A percentile compares a stretch with the other conserved stretches of the same genome.
phyloP scores from a whole-genome alignment of 1,140 invertebrate genomes.

The Zaprionus gabonicus region DNA sequence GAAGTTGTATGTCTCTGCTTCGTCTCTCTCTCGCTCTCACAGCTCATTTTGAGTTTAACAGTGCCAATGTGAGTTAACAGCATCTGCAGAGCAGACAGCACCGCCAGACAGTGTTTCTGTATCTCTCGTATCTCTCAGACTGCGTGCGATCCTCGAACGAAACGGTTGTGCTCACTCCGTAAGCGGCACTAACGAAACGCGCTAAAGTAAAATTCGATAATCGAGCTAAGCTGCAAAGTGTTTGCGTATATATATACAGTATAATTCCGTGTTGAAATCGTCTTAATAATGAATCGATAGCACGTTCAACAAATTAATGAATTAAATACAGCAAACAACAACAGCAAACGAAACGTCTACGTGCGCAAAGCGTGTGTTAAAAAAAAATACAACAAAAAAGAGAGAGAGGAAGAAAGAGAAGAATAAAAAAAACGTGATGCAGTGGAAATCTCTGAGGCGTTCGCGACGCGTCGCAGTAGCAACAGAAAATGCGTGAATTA shows the following conservation, averaged over 20 bases:
- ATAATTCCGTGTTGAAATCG: constrained; percentile 14
- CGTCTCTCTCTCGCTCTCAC: constrained; percentile 42
- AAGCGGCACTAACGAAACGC: constrained; percentile 52
- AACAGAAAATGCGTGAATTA: constrained; percentile 65
- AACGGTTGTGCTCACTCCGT: constrained; percentile 71
- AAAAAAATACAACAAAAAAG: constrained; percentile 40
- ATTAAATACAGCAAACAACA: constrained; percentile 56
- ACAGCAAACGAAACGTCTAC: constrained; percentile 51
- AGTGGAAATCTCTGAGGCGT: constrained; percentile 55
- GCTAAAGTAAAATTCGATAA: constrained; percentile 42
- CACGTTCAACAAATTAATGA: constrained; percentile 45
- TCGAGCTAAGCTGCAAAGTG: constrained; percentile 34
- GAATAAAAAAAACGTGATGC: constrained; percentile 66
- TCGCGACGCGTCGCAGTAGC: constrained; percentile 39
- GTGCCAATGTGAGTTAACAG: constrained; percentile 50
- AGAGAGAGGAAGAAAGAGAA: constrained; percentile 38
- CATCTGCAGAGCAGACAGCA: constrained; percentile 12
- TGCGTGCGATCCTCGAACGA: constrained; percentile 78
- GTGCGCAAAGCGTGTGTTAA: constrained; percentile 69
- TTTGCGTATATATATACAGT: constrained; percentile 30
- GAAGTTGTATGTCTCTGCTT: constrained; percentile 68
- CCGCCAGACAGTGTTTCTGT: constrained; percentile 41
- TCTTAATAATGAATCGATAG: constrained; percentile 8
- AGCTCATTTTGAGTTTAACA: constrained; percentile 39
- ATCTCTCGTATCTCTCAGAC: constrained; percentile 65